A percentile compares a stretch with the other conserved stretches of the same genome.
These are phyloP conservation scores for Smutsia temminckii DNA, from an alignment of 2,797 vertebrate species.

Conservation along the genomic window DNA sequence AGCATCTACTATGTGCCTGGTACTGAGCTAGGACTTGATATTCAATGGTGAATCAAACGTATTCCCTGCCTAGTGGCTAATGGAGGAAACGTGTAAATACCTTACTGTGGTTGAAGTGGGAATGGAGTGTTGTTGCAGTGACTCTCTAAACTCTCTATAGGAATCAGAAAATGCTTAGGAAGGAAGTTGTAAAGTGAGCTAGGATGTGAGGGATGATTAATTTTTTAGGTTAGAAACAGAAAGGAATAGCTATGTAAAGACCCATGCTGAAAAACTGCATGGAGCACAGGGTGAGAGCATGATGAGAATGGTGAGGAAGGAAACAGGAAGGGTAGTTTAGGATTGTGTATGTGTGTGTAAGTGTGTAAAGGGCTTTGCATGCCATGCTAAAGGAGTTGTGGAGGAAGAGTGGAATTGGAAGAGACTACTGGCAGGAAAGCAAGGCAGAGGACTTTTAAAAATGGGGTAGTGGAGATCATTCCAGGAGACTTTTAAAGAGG, in stretches of 20 bases:
- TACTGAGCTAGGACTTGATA: not conserved
- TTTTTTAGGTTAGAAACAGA: conserved; percentile 21
- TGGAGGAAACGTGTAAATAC: not conserved
- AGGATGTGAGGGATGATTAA: not conserved
- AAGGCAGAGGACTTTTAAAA: not conserved
- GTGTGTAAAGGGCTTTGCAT: not conserved
- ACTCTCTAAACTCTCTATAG: conserved; percentile 27
- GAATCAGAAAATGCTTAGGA: conserved; percentile 12
- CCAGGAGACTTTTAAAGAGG: not conserved
- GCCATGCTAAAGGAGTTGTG: not conserved
- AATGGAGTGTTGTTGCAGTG: not conserved
- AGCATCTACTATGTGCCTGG: conserved; percentile 52
- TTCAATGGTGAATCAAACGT: not conserved
- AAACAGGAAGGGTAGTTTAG: not conserved
- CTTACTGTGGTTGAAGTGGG: not conserved
- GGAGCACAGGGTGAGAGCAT: not conserved
- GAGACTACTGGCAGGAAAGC: not conserved
- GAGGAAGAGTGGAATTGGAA: not conserved
- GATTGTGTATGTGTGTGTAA: not conserved
- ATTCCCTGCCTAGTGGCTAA: not conserved
- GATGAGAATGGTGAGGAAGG: not conserved
- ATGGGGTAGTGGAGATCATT: not conserved
- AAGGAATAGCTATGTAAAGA: not conserved
- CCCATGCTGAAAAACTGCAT: not conserved
- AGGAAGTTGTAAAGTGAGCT: not conserved